These are phyloP conservation scores for Takifugu rubripes DNA, from an alignment of 2,797 vertebrate genomes.

Conservation along the genomic window DNA sequence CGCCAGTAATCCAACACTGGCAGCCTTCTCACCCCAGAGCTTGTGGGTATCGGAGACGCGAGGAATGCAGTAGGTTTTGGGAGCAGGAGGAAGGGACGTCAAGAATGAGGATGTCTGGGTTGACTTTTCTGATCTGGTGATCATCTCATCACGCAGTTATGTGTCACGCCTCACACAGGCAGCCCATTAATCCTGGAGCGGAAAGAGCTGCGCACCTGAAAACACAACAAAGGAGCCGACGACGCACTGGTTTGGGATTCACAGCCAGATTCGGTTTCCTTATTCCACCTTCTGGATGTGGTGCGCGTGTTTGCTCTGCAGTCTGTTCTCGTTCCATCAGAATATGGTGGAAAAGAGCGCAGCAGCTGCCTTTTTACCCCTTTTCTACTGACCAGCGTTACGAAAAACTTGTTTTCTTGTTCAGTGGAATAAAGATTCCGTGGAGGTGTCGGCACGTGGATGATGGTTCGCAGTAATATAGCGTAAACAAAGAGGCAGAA, in stretches of 20 bases:
- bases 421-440: not conserved
- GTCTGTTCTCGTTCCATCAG: not conserved
- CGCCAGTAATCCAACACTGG: conserved; percentile 49
- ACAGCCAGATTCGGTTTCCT: not conserved
- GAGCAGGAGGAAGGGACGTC: conserved; percentile 28
- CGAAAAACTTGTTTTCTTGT: conserved; percentile 1
- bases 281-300: not conserved
- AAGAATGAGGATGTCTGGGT: conserved; percentile 16
- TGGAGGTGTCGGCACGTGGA: too few relatives aligned
- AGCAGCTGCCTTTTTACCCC: conserved; percentile 19
- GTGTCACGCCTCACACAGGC: conserved; percentile 52
- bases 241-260: too few relatives aligned
- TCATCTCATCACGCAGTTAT: conserved; percentile 37
- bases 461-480: too few relatives aligned
- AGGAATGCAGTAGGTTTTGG: conserved; percentile 56
- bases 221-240: not conserved
- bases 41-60: conserved; percentile 52
- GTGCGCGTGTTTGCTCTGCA: not conserved
- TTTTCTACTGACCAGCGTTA: conserved; percentile 20
- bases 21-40: conserved; percentile 17
- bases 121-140: conserved; percentile 22
- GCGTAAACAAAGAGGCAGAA: too few relatives aligned
- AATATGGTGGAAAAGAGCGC: conserved; percentile 8
- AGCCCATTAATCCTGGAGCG: conserved; percentile 47
- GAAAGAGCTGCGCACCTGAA: conserved; percentile 25